phyloP scores from a whole-genome alignment of 2,113 vertebrate species.

The Hippocampus comes region DNA sequence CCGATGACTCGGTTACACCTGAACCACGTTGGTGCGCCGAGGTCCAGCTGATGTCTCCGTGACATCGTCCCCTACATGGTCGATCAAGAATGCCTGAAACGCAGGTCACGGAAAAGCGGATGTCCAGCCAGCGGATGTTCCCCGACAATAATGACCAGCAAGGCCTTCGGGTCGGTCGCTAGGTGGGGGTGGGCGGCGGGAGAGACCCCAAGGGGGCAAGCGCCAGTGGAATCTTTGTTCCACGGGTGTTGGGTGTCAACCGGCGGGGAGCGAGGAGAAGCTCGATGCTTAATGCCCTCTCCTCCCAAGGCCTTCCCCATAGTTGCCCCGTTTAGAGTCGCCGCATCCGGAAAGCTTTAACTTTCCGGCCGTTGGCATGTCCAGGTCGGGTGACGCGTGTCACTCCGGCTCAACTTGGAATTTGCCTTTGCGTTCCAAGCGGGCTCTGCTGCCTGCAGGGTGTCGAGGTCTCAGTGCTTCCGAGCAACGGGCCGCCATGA shows the following conservation, averaged over 20 bases:
- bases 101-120: conserved; percentile 27
- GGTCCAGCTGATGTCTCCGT: neutral
- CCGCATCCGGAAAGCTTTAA: neutral
- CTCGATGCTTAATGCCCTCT: neutral
- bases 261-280: neutral
- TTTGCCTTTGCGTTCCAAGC: neutral
- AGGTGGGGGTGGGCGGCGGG: neutral
- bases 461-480: neutral
- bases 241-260: conserved; percentile 19
- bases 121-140: neutral
- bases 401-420: neutral
- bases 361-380: neutral
- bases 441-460: neutral
- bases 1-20: no score
- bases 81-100: conserved; percentile 21
- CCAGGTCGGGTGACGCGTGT: neutral
- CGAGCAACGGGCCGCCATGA: neutral
- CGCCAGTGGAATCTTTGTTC: conserved; percentile 9
- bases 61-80: neutral
- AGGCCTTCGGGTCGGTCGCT: neutral
- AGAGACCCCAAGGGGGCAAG: neutral
- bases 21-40: neutral
- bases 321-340: neutral
- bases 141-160: no score
- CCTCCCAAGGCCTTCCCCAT: neutral